Conservation (phyloP, 1,140 invertebrate genomes). For the Polypedilum pembai region DNA sequence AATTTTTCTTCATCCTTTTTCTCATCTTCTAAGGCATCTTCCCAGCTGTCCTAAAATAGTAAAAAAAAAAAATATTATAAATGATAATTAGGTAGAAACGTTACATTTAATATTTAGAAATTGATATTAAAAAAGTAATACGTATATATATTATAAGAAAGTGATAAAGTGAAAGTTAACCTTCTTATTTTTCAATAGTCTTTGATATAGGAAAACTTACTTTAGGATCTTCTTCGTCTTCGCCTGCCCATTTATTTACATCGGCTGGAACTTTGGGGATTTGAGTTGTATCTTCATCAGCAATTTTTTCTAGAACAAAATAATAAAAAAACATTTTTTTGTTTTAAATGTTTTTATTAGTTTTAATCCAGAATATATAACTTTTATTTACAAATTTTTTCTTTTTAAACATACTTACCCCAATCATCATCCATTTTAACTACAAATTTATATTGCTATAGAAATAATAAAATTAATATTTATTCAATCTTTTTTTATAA, state of each 20-base stretch:
- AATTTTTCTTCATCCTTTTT: slow-evolving; percentile 51
- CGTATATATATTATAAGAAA: background rate
- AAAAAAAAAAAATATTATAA: background rate
- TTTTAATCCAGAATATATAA: background rate
- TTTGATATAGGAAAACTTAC: slow-evolving; percentile 45
- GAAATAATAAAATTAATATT: too few species aligned
- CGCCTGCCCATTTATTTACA: slow-evolving; percentile 76
- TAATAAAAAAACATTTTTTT: too few species aligned
- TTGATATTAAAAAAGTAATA: background rate
- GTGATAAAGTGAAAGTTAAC: background rate
- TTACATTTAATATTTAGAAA: slow-evolving; percentile 4
- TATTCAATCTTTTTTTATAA: too few species aligned
- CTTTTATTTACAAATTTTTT: background rate
- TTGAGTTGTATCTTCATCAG: slow-evolving; percentile 29
- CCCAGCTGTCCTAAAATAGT: slow-evolving; percentile 68
- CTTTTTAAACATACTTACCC: slow-evolving; percentile 36
- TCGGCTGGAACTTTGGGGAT: slow-evolving; percentile 37
- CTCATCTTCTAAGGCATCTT: slow-evolving; percentile 65
- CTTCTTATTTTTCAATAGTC: background rate
- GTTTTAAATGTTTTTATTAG: too few species aligned
- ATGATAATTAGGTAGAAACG: too few species aligned
- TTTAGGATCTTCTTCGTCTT: slow-evolving; percentile 82
- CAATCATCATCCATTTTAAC: slow-evolving; percentile 40
- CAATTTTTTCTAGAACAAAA: slow-evolving; percentile 26
- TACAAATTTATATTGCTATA: too few species aligned